These are phyloP conservation scores for Gobiocypris rarus DNA, from an alignment of 2,113 vertebrate genomes.

Conservation along the genomic window DNA sequence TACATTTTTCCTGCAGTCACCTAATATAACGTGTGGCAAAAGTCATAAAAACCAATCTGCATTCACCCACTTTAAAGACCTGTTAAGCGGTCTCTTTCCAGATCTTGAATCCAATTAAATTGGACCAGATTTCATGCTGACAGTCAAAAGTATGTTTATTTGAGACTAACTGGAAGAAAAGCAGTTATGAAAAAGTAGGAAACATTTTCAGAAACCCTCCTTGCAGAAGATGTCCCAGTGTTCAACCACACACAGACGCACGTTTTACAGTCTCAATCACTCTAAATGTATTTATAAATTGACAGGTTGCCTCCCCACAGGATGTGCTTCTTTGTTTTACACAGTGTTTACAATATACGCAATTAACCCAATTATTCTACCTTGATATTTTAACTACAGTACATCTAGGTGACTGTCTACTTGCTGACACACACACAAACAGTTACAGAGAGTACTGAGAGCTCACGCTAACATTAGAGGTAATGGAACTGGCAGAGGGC, in stretches of 20 bases:
- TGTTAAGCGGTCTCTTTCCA: neutral
- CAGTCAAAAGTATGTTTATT: neutral
- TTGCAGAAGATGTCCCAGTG: neutral
- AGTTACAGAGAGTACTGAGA: neutral
- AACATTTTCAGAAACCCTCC: neutral
- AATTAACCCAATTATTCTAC: slow-evolving; percentile 41
- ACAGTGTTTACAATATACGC: neutral
- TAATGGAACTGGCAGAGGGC: slow-evolving; percentile 38
- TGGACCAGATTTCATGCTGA: neutral
- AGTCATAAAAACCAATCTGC: neutral
- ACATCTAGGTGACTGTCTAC: neutral
- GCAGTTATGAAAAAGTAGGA: neutral
- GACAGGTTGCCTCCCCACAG: neutral
- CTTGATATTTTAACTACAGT: slow-evolving; percentile 37
- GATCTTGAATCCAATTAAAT: neutral
- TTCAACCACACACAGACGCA: neutral
- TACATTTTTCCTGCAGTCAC: neutral
- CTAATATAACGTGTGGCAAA: neutral
- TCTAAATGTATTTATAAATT: neutral
- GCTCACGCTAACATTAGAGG: slow-evolving; percentile 7
- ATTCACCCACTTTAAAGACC: neutral
- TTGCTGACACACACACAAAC: slow-evolving; percentile 15
- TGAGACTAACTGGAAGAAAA: neutral
- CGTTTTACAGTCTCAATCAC: neutral
- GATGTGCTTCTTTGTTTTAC: slow-evolving; percentile 11